These are phyloP conservation scores for Ochotona curzoniae DNA, from an alignment of 2,113 vertebrate species.

Conservation along the genomic window DNA sequence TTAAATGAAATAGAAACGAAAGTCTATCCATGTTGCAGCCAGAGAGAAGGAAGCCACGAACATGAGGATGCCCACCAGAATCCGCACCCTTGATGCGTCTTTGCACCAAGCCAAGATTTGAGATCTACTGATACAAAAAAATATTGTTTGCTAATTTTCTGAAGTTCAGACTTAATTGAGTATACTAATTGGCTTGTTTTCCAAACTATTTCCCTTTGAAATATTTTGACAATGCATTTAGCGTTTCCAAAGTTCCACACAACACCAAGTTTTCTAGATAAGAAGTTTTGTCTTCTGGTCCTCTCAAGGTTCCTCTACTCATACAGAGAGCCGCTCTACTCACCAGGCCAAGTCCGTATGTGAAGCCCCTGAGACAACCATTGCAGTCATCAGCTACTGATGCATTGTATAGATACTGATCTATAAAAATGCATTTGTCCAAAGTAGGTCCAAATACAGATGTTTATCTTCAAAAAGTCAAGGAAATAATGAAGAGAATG, in stretches of 20 bases:
- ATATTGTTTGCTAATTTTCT: conserved; percentile 1
- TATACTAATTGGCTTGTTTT: background rate
- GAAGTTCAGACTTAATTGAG: conserved; percentile 13
- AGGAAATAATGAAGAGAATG: background rate
- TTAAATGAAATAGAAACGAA: background rate
- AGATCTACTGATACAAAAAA: background rate
- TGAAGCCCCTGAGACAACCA: background rate
- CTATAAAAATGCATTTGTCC: background rate
- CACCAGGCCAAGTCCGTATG: background rate
- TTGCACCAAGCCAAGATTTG: background rate
- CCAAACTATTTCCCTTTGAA: background rate
- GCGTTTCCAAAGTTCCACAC: background rate
- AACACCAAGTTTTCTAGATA: background rate
- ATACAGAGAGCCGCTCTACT: background rate
- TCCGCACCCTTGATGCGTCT: background rate
- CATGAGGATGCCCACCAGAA: background rate
- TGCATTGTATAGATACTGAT: background rate
- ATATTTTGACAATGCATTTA: background rate
- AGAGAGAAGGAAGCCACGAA: background rate
- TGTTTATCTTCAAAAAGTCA: background rate
- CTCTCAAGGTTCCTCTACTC: background rate
- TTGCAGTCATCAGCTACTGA: background rate
- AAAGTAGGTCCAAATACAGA: background rate
- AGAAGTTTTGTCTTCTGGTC: background rate
- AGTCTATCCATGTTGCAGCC: background rate